phyloP scores from a whole-genome alignment of 1,140 invertebrate genomes.

The Nebria ingens region DNA sequence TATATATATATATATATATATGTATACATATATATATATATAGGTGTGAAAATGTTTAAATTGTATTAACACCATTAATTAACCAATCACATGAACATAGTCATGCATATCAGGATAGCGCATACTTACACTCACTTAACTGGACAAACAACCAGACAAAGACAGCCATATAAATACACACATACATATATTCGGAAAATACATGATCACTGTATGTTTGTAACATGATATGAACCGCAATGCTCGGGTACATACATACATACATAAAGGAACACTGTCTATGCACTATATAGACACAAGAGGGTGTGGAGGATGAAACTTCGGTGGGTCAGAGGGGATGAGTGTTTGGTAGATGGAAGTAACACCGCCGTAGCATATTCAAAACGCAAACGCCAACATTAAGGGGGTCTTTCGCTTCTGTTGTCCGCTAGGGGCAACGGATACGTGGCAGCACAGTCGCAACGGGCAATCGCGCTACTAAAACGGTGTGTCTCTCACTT shows the following conservation, averaged over 20 bases:
- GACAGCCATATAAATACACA: not conserved
- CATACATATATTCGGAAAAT: not conserved
- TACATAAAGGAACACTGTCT: too few species aligned
- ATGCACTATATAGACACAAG: too few species aligned
- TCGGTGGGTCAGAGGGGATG: not conserved
- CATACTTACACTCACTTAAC: too few species aligned
- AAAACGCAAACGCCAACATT: slow-evolving; percentile 16
- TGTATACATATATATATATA: not conserved
- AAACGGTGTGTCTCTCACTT: not conserved
- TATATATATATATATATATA: not conserved
- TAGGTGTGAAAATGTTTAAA: too few species aligned
- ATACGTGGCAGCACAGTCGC: not conserved
- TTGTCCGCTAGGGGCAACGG: not conserved
- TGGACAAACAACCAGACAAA: not conserved
- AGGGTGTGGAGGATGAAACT: not conserved
- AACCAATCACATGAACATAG: not conserved
- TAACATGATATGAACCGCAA: not conserved
- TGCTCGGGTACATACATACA: too few species aligned
- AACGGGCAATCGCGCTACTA: not conserved
- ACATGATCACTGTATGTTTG: not conserved
- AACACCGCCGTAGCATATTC: slow-evolving; percentile 14
- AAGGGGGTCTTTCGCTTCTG: slow-evolving; percentile 9
- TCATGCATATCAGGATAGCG: not conserved
- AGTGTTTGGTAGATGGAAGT: not conserved
- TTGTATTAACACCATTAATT: not conserved